Evolutionary conservation across 1,140 invertebrate species (phyloP), one percentile per base, ranked within the genome.

Genomic region (Agrilus planipennis): DNA sequence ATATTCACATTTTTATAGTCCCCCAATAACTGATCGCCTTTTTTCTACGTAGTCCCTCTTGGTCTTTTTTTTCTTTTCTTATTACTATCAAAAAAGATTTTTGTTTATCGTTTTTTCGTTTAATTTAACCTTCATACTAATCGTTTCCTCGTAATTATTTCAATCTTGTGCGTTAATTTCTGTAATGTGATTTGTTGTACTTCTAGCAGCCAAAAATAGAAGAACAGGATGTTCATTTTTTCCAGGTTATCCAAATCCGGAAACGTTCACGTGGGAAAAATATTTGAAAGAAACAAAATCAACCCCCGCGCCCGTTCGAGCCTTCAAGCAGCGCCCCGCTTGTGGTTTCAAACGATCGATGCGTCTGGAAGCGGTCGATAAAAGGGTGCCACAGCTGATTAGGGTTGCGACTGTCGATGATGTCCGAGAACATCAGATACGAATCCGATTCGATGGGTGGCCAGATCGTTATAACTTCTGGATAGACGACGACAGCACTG

Each of bases 401-500:
- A 71, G 91, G 17, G 89, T 90, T 3, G 88, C 88, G 1, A 85
- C 84, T 0, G 76, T 96, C 3, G 73, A 72, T 41, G 81, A 84
- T 32, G 77, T 88, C 11, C 75, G 76, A 53, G 77, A 76, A 3
- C 78, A 84, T 60, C 76, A 81, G 58, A 69, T 94, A 14, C 77
- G 82, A 54, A 77, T 96, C 36, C 77, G 86, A 53, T 91, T 93
- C 65, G 90, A 94, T 64, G 89, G 89, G 7, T 95, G 90, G 87
- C 77, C 81, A 1, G 75, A 79, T 47, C 75, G 77, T 42, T 87
- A 90, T 60, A 80, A 84, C 44, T 89, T 82, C 60, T 93, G 87
- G 87, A 65, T 92, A 45, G 82, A 91, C 57, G 89, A 93, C 59
- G 87, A 94, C 64, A 86, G 78, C 44, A 72, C 81, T 0, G 86